phyloP scores from a whole-genome alignment of 2,888 invertebrate genomes.

The Andrena haemorrhoa region DNA sequence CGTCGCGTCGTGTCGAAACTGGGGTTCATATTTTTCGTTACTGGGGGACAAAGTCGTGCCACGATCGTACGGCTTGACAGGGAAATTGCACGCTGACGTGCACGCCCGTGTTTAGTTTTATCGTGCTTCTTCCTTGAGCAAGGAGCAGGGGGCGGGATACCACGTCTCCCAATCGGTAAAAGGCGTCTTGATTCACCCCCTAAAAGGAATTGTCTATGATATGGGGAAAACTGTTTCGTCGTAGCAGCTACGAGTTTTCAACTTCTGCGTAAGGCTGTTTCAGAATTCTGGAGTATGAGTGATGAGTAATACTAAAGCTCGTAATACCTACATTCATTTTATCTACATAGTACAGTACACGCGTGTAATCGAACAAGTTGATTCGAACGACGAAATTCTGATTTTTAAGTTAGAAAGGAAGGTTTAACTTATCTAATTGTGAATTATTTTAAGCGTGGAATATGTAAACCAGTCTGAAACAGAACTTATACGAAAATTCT shows the following conservation, averaged over 20 bases:
- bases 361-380: too few relatives aligned
- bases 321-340: not conserved
- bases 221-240: not conserved
- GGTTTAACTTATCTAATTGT: too few relatives aligned
- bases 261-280: not conserved
- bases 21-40: conserved; percentile 37
- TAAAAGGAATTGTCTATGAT: not conserved
- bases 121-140: not conserved
- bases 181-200: not conserved
- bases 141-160: not conserved
- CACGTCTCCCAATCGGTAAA: not conserved
- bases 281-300: not conserved
- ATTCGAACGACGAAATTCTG: too few relatives aligned
- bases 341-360: too few relatives aligned
- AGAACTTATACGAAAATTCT: too few relatives aligned
- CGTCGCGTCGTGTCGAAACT: too few relatives aligned
- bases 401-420: too few relatives aligned
- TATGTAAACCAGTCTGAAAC: too few relatives aligned
- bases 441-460: too few relatives aligned
- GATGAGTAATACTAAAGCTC: not conserved
- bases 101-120: conserved; percentile 13
- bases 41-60: conserved; percentile 33
- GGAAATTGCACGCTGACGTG: conserved; percentile 37
- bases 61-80: conserved; percentile 29
- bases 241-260: not conserved